Evolutionary conservation across 2,888 invertebrate genomes (phyloP).

Genomic region (Agrypnus murinus): DNA sequence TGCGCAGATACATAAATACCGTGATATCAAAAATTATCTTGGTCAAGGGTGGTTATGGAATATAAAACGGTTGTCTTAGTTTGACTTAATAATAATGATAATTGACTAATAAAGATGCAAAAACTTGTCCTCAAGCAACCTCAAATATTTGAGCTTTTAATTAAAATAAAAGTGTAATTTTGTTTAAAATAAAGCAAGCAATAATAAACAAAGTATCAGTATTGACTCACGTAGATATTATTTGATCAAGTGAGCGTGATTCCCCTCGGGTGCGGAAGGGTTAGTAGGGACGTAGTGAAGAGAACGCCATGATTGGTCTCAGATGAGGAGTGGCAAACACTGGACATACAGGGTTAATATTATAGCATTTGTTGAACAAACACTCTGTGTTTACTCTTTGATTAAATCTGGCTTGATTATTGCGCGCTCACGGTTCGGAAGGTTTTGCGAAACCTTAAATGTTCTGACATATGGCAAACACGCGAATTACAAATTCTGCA

Average conservation of each 20-base stretch:
- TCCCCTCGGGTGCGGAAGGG: conserved; percentile 55
- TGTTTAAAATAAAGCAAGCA: conserved; percentile 32
- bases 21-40: too few relatives aligned
- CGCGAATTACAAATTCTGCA: conserved; percentile 33
- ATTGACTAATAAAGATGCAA: too few relatives aligned
- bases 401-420: conserved; percentile 66
- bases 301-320: conserved; percentile 62
- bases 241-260: conserved; percentile 60
- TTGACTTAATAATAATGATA: too few relatives aligned
- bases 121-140: too few relatives aligned
- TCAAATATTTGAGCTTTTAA: too few relatives aligned
- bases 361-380: conserved; percentile 65
- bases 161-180: neutral
- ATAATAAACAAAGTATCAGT: conserved; percentile 35
- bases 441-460: conserved; percentile 43
- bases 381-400: conserved; percentile 63
- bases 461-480: conserved; percentile 45
- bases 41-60: too few relatives aligned
- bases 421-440: conserved; percentile 62
- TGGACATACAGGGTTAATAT: conserved; percentile 65
- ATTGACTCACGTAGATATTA: conserved; percentile 59
- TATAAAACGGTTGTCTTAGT: too few relatives aligned
- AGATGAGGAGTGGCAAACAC: conserved; percentile 64
- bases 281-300: conserved; percentile 46
- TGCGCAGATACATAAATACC: too few relatives aligned